Evolutionary conservation across 2,113 vertebrate genomes (phyloP), one percentile per base, ranked within the genome.

Genomic region (Vimba vimba): DNA sequence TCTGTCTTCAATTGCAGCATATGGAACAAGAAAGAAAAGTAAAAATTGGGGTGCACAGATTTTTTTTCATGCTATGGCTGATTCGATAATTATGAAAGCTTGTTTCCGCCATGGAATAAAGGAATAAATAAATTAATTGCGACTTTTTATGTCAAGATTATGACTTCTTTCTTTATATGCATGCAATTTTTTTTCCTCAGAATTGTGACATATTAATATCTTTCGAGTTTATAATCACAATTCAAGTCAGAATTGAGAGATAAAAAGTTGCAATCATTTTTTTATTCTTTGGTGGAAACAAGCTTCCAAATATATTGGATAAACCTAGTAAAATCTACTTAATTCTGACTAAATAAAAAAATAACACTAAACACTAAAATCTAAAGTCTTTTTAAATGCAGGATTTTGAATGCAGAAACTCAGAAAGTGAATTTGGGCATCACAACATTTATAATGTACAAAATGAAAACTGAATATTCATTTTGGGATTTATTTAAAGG

Each of bases 21-120:
- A 43, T 9, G 21, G 36, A 73, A 73, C 21, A 73, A 43, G 66
- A 73, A 43, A 79, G 43, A 87, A 68, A 74, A 69, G 57, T 45
- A 8, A 23, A 71, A 71, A 71, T 5, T 43, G 9, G 9, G 4
- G 11, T 71, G 68, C 36, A 71, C 19, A 21, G 52, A 55, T 55
- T 7, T 71, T 39, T 39, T 43, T 71, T 71, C 19, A 71, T 23
- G 33, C 12, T 43, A 71, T 71, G 36, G 11, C 21, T 43, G 21
- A n/a, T 73, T 43, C 36, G 19, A 36, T 69, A 69, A 57, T 57
- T 21, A 57, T 57, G 19, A 19, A 57, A 57, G 19, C 15, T 57
- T 57, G 19, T 21, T 57, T 21, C 19, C 6, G 6, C 55, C 19
- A 57, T 23, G 19, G 55, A 23, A 57, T 57, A 57, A 8, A 23